A percentile compares a stretch with the other conserved stretches of the same genome.
These are phyloP conservation scores for Pogonophryne albipinna DNA, from an alignment of 2,797 vertebrate genomes.

Conservation along the genomic window DNA sequence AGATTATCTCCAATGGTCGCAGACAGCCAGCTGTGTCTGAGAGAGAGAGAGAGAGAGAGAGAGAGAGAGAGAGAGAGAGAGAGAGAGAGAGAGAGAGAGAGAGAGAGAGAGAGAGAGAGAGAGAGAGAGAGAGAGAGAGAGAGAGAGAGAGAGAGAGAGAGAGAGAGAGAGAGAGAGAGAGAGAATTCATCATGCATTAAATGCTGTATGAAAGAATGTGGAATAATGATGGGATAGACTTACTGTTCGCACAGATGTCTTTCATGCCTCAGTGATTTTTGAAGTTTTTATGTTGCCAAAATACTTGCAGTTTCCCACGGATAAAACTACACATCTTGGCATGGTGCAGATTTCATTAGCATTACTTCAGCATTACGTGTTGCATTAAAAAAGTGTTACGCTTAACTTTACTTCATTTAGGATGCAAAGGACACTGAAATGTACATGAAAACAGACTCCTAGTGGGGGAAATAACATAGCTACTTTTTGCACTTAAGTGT, in stretches of 20 bases:
- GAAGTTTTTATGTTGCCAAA: constrained; percentile 11
- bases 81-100: too few species aligned
- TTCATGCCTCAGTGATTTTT: constrained; percentile 7
- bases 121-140: too few species aligned
- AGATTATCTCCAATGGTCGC: constrained; percentile 71
- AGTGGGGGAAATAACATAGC: neutral
- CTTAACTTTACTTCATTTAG: neutral
- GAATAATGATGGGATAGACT: constrained; percentile 43
- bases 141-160: constrained; percentile 34
- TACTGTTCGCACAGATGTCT: constrained; percentile 27
- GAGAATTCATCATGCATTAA: constrained; percentile 48
- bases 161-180: constrained; percentile 37
- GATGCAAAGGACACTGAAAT: neutral
- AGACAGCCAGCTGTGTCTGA: constrained; percentile 75
- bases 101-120: constrained; percentile 9
- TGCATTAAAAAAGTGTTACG: neutral
- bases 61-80: constrained; percentile 34
- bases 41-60: constrained; percentile 10
- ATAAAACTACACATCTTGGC: constrained; percentile 3
- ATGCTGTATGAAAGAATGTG: constrained; percentile 45
- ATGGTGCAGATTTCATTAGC: neutral
- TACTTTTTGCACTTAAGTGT: neutral
- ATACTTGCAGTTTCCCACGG: neutral
- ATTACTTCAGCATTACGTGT: neutral
- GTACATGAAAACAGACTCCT: neutral